Conservation (phyloP, 2,113 vertebrate genomes). For the Vombatus ursinus region DNA sequence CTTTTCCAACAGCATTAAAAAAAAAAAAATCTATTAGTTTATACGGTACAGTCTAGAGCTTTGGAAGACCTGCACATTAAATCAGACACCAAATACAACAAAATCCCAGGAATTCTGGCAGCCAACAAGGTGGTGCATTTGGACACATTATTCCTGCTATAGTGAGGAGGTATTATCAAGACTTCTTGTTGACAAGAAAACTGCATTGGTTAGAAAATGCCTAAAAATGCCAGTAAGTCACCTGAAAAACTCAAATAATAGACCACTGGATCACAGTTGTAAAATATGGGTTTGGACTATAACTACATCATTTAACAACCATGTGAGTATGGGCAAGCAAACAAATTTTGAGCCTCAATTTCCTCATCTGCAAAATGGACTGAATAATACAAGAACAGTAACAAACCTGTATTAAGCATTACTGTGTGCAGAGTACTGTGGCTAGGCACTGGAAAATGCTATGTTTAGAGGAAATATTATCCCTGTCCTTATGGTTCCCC, state of each 20-base stretch:
- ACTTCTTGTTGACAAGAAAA: background rate
- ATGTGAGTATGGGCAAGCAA: background rate
- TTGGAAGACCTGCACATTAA: background rate
- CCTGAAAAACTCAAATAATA: background rate
- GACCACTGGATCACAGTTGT: background rate
- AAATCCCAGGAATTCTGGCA: background rate
- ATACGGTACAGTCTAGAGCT: background rate
- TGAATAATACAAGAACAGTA: background rate
- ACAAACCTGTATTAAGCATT: background rate
- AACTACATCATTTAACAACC: background rate
- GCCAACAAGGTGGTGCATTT: background rate
- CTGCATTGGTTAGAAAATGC: background rate
- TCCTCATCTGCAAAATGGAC: background rate
- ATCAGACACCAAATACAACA: background rate
- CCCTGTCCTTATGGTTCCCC: background rate
- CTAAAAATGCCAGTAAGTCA: background rate
- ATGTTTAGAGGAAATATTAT: background rate
- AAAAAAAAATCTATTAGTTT: background rate
- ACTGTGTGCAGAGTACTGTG: background rate
- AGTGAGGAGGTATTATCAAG: background rate
- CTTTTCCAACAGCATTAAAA: background rate
- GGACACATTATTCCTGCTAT: background rate
- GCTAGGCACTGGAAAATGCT: background rate
- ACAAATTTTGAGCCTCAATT: background rate
- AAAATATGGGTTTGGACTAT: background rate